A percentile compares a stretch with the other conserved stretches of the same genome.
phyloP scores from a whole-genome alignment of 2,888 invertebrate species.

The Pollenia griseotomentosa region DNA sequence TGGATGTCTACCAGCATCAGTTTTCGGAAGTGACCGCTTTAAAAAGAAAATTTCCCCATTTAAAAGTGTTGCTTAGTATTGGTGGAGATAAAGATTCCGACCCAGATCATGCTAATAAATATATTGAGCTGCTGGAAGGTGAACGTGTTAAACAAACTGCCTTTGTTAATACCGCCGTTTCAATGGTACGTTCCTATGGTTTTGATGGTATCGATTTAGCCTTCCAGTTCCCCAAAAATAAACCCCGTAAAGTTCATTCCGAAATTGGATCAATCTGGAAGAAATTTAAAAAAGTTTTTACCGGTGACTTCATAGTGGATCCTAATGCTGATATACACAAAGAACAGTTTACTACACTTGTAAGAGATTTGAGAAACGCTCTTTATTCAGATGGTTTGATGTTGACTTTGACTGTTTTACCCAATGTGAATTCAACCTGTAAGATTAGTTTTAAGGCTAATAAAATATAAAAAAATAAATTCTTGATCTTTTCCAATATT shows the following conservation, averaged over 20 bases:
- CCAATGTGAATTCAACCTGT: constrained; percentile 92
- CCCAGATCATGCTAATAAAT: constrained; percentile 87
- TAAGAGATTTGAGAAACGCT: constrained; percentile 90
- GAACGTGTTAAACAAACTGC: constrained; percentile 88
- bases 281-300: constrained; percentile 90
- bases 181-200: constrained; percentile 89
- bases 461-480: background rate
- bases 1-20: constrained; percentile 90
- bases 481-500: background rate
- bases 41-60: constrained; percentile 88
- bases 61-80: constrained; percentile 90
- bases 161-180: constrained; percentile 90
- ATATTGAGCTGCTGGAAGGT: constrained; percentile 89
- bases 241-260: constrained; percentile 90
- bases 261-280: constrained; percentile 88
- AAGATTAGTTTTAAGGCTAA: constrained; percentile 78
- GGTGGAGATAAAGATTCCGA: constrained; percentile 91
- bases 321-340: constrained; percentile 91
- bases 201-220: constrained; percentile 95
- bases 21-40: constrained; percentile 90
- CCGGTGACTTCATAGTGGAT: constrained; percentile 89
- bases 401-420: constrained; percentile 89
- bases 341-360: constrained; percentile 91
- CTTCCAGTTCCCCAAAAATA: constrained; percentile 92
- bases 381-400: constrained; percentile 88